These are phyloP conservation scores for Drosophila pseudotakahashii DNA, from an alignment of 2,888 invertebrate species.

Conservation along the genomic window DNA sequence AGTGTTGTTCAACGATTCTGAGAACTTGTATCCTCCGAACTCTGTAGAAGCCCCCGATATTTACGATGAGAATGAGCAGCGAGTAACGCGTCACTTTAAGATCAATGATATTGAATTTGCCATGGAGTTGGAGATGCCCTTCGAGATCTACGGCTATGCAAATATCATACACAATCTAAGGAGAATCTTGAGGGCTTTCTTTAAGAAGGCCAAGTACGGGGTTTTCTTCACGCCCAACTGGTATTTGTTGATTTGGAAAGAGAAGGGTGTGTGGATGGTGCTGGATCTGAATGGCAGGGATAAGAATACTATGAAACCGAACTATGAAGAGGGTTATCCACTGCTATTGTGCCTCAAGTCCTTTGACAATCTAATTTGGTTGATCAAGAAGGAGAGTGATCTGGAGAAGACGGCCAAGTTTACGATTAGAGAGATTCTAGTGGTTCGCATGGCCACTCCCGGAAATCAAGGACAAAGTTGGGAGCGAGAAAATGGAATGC, in stretches of 20 bases:
- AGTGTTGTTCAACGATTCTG: conserved; percentile 61
- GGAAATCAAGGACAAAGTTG: conserved; percentile 61
- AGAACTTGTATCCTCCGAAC: conserved; percentile 45
- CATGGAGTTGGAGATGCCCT: conserved; percentile 67
- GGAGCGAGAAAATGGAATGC: conserved; percentile 69
- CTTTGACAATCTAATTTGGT: conserved; percentile 75
- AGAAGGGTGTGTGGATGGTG: conserved; percentile 75
- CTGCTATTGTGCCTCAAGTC: conserved; percentile 74
- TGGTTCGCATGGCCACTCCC: conserved; percentile 72
- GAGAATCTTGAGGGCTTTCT: conserved; percentile 63
- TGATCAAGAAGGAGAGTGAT: conserved; percentile 72
- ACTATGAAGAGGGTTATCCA: conserved; percentile 65
- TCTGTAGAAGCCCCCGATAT: conserved; percentile 48
- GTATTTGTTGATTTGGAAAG: conserved; percentile 81
- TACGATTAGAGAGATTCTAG: conserved; percentile 73
- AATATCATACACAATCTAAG: conserved; percentile 47
- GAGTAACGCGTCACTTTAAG: conserved; percentile 73
- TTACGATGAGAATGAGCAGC: conserved; percentile 69
- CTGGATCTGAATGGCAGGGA: conserved; percentile 81
- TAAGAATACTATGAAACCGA: conserved; percentile 53
- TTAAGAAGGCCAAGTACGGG: conserved; percentile 65
- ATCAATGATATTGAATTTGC: conserved; percentile 75
- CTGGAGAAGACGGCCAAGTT: conserved; percentile 60
- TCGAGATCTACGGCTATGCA: conserved; percentile 44
- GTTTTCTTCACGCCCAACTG: conserved; percentile 65